Conservation (phyloP, 1,140 invertebrate genomes). For the Notospermus geniculatus region DNA sequence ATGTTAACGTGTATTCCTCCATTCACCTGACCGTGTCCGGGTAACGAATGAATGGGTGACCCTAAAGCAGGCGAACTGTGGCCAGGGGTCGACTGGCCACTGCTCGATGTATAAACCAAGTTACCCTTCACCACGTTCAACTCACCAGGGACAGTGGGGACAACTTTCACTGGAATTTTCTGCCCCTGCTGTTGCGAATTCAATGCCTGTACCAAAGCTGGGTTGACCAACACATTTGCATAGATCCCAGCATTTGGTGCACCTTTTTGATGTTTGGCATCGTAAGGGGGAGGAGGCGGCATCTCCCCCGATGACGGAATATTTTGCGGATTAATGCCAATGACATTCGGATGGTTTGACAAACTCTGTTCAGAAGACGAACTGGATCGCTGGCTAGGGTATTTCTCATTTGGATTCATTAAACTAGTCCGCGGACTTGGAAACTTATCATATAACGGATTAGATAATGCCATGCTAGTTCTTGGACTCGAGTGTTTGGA, state of each 20-base stretch:
- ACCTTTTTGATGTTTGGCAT: conserved; percentile 14
- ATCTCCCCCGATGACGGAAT: conserved; percentile 46
- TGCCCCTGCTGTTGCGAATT: conserved; percentile 1
- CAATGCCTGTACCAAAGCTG: neutral
- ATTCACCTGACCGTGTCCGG: too few species aligned
- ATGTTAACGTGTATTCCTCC: too few species aligned
- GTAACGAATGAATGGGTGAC: too few species aligned
- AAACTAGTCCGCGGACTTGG: conserved; percentile 40
- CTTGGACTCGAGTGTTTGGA: conserved; percentile 61
- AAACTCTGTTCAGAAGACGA: conserved; percentile 24
- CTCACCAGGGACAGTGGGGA: neutral
- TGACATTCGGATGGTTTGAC: conserved; percentile 12
- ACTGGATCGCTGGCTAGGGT: neutral
- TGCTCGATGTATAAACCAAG: neutral
- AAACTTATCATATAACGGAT: conserved; percentile 37
- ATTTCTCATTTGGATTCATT: conserved; percentile 15
- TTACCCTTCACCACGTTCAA: conserved; percentile 6
- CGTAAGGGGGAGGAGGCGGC: conserved; percentile 22
- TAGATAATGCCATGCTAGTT: conserved; percentile 50
- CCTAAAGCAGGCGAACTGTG: neutral
- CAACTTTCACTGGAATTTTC: neutral
- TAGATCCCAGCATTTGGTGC: conserved; percentile 13
- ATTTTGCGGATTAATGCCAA: conserved; percentile 57
- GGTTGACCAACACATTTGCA: conserved; percentile 1
- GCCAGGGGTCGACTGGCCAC: neutral